Conservation (phyloP, 2,797 vertebrate species). For the Furcifer pardalis region DNA sequence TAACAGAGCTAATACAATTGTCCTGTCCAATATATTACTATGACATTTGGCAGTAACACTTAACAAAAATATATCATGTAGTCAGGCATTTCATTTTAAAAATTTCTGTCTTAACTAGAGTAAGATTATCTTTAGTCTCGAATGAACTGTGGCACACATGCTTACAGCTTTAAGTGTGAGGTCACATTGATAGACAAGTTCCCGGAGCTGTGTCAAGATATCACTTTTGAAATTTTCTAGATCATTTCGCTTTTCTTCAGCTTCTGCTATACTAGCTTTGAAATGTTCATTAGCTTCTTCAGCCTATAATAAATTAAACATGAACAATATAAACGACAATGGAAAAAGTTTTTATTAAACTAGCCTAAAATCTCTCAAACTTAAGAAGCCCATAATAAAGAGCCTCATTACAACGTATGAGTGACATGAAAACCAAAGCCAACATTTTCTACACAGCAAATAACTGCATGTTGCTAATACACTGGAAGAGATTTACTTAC, state of each 20-base stretch:
- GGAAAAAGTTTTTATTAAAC: constrained; percentile 1
- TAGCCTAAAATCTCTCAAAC: not conserved
- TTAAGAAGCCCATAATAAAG: not conserved
- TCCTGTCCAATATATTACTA: not conserved
- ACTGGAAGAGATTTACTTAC: constrained; percentile 69
- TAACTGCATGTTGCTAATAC: not conserved
- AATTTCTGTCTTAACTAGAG: not conserved
- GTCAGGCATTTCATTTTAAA: not conserved
- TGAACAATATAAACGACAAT: constrained; percentile 24
- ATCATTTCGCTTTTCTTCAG: constrained; percentile 85
- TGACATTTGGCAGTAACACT: not conserved
- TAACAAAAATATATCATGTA: not conserved
- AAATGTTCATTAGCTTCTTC: constrained; percentile 92
- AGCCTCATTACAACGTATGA: constrained; percentile 11
- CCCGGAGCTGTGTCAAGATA: constrained; percentile 89
- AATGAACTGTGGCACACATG: constrained; percentile 38
- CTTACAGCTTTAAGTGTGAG: constrained; percentile 97
- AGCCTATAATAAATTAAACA: constrained; percentile 77
- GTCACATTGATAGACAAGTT: constrained; percentile 96
- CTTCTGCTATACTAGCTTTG: constrained; percentile 87
- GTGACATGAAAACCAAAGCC: not conserved
- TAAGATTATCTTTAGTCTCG: not conserved
- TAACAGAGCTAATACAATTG: not conserved
- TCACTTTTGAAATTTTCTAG: constrained; percentile 90
- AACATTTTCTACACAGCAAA: constrained; percentile 20